A percentile compares a stretch with the other conserved stretches of the same genome.
Evolutionary conservation across 64 coral and sea anemone genomes (phyloP).

Genomic region (Acropora yongei): DNA sequence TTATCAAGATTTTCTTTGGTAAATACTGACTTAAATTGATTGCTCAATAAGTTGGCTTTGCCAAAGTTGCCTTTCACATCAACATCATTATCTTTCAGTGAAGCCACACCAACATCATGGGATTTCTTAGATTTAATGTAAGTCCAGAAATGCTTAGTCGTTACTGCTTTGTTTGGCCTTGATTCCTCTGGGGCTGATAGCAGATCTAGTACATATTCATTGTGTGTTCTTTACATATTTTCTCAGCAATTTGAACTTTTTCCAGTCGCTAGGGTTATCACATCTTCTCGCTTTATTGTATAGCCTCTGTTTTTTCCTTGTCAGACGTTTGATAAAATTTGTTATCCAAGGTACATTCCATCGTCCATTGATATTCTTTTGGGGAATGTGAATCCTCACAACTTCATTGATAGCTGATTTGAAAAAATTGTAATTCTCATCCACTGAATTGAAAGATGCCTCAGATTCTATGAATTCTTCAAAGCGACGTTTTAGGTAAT

Average conservation of each 20-base stretch:
- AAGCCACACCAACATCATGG: constrained; percentile 45
- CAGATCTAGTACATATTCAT: constrained; percentile 49
- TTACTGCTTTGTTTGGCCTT: background rate
- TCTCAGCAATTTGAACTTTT: constrained; percentile 46
- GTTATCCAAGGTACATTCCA: constrained; percentile 61
- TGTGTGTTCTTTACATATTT: constrained; percentile 43
- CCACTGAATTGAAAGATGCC: background rate
- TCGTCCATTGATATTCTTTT: constrained; percentile 21
- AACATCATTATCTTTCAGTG: constrained; percentile 13
- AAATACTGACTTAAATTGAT: constrained; percentile 67
- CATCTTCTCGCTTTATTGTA: constrained; percentile 53
- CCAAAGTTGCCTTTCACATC: constrained; percentile 19
- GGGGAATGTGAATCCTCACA: constrained; percentile 20
- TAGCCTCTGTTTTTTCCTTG: constrained; percentile 59
- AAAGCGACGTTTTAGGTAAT: too few species aligned
- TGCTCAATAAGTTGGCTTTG: constrained; percentile 64
- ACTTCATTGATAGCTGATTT: constrained; percentile 20
- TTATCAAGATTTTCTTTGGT: constrained; percentile 29
- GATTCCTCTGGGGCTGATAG: constrained; percentile 16
- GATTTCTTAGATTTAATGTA: constrained; percentile 46
- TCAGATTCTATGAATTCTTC: too few species aligned
- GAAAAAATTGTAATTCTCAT: constrained; percentile 31
- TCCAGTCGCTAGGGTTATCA: constrained; percentile 39
- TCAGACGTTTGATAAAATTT: constrained; percentile 25
- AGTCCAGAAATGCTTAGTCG: constrained; percentile 69